These are phyloP conservation scores for Atta texana DNA, from an alignment of 1,140 invertebrate species.

Conservation along the genomic window DNA sequence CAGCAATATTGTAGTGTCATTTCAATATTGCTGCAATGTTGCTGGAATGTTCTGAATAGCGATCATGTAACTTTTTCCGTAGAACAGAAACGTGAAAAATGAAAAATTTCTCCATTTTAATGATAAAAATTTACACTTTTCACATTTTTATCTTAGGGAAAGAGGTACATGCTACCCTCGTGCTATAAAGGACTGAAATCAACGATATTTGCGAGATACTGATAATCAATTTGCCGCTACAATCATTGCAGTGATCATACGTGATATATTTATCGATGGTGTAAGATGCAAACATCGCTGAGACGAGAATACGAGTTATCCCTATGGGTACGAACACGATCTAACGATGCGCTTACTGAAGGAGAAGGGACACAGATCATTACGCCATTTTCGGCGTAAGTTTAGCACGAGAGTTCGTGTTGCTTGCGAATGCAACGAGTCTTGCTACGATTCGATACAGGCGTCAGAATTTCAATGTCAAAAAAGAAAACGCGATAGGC, in stretches of 20 bases:
- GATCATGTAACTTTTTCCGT: too few relatives aligned
- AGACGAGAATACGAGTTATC: neutral
- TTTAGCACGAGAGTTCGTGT: constrained; percentile 16
- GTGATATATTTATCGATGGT: neutral
- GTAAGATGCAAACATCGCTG: neutral
- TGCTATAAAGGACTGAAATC: too few relatives aligned
- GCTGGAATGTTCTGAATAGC: too few relatives aligned
- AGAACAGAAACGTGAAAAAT: too few relatives aligned
- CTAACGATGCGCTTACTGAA: constrained; percentile 23
- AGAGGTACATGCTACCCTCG: too few relatives aligned
- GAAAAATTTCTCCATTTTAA: too few relatives aligned
- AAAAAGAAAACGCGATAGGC: constrained; percentile 40
- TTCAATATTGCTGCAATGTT: too few relatives aligned
- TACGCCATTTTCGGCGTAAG: constrained; percentile 11
- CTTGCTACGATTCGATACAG: constrained; percentile 25
- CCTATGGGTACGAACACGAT: neutral
- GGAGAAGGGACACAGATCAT: constrained; percentile 26
- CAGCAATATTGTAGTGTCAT: too few relatives aligned
- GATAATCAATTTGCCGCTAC: neutral
- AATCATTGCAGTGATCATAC: neutral
- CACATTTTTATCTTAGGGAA: too few relatives aligned
- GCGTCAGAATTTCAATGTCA: constrained; percentile 19
- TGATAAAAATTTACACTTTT: too few relatives aligned
- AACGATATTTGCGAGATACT: neutral
- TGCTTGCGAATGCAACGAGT: constrained; percentile 6